Base-by-base conservation (phyloP, 2,888 invertebrate species). In the Drosophila tripunctata region DNA sequence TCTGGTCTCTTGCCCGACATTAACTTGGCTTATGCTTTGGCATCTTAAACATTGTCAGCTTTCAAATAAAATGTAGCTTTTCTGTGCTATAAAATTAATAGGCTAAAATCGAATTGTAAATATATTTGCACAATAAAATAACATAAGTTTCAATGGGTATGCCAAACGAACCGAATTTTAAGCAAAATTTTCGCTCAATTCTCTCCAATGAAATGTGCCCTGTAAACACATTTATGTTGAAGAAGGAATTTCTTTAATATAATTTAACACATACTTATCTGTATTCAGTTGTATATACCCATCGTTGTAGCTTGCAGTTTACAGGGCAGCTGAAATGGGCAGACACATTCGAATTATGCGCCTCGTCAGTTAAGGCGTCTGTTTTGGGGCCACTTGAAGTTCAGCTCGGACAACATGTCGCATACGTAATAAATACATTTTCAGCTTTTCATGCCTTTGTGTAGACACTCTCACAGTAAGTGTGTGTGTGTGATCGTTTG, bases 371-470 rank as follows among this genome's bases (percentile, higher is more conserved):
- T 48, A 36, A 36, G 43, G 27, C 43, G 45, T 41, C 38, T 61
- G 30, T 36, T 44, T 55, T 40, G 27, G 47, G 41, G 41, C 22
- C 54, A 77, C 74, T 83, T 77, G 48, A 73, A 50, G 27, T 45
- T 35, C 12, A 48, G 44, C 43, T 35, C 12, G 58, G 30, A 44
- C 73, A 62, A 64, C 77, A 68, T 70, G 74, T 58, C 80, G 77
- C 47, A 83, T 86, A 77, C 81, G 66, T 79, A 76, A 73, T 67
- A 79, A 68, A 82, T 72, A 82, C 52, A 65, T 64, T 54, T 63
- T 45, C 48, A 58, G 30, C 67, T 44, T 47, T 60, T 45, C 17
- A 36, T 40, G 36, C 56, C 38, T 36, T 44, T 50, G 36, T 40
- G 35, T 40, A 27, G 17, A 7, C 33, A 3, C 27, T 17, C 4